phyloP scores from a whole-genome alignment of 1,140 invertebrate species.

The Neotoxoptera formosana region DNA sequence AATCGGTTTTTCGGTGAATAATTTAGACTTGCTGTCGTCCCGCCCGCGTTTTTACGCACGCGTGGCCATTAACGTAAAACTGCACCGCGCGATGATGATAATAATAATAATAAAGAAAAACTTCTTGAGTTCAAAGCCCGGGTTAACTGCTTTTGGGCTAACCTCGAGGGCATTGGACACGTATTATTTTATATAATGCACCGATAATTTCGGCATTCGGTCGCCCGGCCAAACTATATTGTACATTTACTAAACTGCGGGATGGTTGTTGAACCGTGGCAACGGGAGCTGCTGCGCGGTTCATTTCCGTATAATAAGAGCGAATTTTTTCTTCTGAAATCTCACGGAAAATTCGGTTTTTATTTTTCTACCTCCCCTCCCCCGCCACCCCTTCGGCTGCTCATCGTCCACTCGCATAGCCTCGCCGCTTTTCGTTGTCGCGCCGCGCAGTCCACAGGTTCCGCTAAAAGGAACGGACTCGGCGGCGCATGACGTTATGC shows the following conservation, averaged over 20 bases:
- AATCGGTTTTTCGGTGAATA: not conserved
- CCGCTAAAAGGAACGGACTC: not conserved
- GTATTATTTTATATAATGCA: conserved; percentile 14
- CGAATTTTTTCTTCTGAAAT: not conserved
- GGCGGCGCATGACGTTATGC: not conserved
- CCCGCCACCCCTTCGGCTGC: too few relatives aligned
- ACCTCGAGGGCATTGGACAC: not conserved
- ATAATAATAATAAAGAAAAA: not conserved
- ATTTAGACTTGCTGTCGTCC: not conserved
- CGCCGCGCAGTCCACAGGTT: not conserved
- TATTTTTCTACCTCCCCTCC: not conserved
- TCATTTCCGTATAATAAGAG: not conserved
- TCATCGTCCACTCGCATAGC: not conserved
- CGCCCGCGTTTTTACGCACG: not conserved
- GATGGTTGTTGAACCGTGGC: not conserved
- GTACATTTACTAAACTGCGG: not conserved
- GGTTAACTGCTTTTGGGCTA: not conserved
- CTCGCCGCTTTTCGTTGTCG: not conserved
- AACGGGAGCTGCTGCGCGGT: not conserved
- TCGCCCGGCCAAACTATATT: not conserved
- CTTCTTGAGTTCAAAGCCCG: not conserved
- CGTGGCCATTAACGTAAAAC: not conserved
- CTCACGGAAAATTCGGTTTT: not conserved
- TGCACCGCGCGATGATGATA: not conserved
- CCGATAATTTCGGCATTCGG: not conserved